Percentiles rank a stretch among this genome's conserved stretches.
These are phyloP conservation scores for Apodemia hepburni DNA, from an alignment of 2,888 invertebrate species.

Conservation along the genomic window DNA sequence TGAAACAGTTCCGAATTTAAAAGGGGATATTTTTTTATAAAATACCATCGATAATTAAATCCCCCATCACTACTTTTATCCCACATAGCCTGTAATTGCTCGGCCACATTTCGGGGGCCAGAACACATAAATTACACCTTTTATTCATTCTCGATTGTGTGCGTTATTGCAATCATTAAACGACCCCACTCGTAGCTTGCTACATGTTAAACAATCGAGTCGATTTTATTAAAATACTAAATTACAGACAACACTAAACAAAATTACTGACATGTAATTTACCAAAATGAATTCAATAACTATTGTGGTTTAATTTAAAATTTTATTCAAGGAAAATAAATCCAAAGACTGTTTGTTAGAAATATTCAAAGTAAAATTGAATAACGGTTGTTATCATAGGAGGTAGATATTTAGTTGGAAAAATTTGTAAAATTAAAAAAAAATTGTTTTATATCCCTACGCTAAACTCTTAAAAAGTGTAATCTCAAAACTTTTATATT, in stretches of 20 bases:
- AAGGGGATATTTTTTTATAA: too few relatives aligned
- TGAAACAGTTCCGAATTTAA: too few relatives aligned
- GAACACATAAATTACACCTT: constrained; percentile 73
- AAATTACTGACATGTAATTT: not conserved
- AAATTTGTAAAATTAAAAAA: too few relatives aligned
- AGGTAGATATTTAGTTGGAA: too few relatives aligned
- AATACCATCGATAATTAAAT: constrained; percentile 14
- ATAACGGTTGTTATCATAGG: too few relatives aligned
- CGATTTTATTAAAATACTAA: constrained; percentile 35
- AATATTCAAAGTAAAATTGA: too few relatives aligned
- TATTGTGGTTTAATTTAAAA: not conserved
- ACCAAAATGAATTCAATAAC: not conserved
- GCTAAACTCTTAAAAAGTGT: too few relatives aligned
- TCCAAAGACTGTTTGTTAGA: too few relatives aligned
- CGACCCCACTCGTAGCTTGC: constrained; percentile 37
- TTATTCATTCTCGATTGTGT: constrained; percentile 66
- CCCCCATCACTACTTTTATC: constrained; percentile 41
- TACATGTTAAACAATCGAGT: constrained; percentile 44
- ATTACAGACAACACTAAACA: constrained; percentile 24
- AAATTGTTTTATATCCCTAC: too few relatives aligned
- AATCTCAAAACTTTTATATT: too few relatives aligned
- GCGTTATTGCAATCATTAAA: constrained; percentile 66
- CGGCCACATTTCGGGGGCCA: constrained; percentile 61
- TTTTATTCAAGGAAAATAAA: not conserved
- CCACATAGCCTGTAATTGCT: constrained; percentile 53